phyloP scores from a whole-genome alignment of 2,888 invertebrate genomes.

The Acanthosepion pharaonis region DNA sequence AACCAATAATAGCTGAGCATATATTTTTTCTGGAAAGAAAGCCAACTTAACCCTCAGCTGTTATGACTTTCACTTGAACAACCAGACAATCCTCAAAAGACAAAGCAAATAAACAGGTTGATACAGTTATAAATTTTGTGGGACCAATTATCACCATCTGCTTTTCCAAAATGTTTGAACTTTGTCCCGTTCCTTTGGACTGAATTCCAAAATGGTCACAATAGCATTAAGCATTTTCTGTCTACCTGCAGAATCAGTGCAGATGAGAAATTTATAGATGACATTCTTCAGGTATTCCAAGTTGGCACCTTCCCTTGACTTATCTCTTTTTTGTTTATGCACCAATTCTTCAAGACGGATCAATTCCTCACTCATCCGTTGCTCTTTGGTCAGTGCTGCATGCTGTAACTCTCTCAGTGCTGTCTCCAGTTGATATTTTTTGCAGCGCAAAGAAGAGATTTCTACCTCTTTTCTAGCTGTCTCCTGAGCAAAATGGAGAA shows the following conservation, averaged over 20 bases:
- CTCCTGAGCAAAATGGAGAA: constrained; percentile 89
- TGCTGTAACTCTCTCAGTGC: constrained; percentile 78
- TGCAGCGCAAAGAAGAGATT: constrained; percentile 82
- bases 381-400: constrained; percentile 71
- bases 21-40: background rate
- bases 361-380: constrained; percentile 76
- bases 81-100: no score
- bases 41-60: background rate
- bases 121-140: background rate
- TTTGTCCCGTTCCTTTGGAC: constrained; percentile 80
- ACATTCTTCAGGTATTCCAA: constrained; percentile 93
- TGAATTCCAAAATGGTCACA: constrained; percentile 88
- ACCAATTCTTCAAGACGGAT: constrained; percentile 77
- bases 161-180: constrained; percentile 61
- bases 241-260: constrained; percentile 81
- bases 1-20: background rate
- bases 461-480: constrained; percentile 86
- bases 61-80: background rate
- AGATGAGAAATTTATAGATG: constrained; percentile 85
- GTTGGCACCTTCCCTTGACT: constrained; percentile 86
- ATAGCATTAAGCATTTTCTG: constrained; percentile 92
- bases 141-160: constrained; percentile 57
- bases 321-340: constrained; percentile 74
- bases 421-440: constrained; percentile 79
- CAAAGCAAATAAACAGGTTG: background rate